These are phyloP conservation scores for Hylomyscus alleni DNA, from an alignment of 2,797 vertebrate species.

Conservation along the genomic window DNA sequence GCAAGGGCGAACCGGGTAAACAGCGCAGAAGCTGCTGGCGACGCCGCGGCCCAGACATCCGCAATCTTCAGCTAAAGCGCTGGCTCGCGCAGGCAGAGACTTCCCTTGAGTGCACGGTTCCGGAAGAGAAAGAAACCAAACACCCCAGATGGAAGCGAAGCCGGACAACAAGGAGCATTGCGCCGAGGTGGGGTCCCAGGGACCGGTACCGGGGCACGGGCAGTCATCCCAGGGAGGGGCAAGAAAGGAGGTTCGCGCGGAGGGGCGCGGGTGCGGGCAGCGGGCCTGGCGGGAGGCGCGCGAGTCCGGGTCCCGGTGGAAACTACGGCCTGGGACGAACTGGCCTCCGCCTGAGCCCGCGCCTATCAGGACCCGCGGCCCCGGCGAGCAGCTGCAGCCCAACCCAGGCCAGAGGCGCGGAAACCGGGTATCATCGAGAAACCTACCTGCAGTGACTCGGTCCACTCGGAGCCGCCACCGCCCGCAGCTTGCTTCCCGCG, in stretches of 20 bases:
- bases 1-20: not conserved
- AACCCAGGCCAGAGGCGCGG: not conserved
- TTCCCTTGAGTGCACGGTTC: not conserved
- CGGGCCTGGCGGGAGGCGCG: not conserved
- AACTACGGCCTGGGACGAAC: not conserved
- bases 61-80: not conserved
- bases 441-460: not conserved
- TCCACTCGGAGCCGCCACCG: accelerated
- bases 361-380: not conserved
- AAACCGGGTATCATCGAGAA: accelerated
- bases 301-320: not conserved
- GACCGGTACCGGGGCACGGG: not conserved
- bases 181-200: not conserved
- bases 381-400: accelerated
- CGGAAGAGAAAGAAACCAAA: not conserved
- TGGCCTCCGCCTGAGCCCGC: not conserved
- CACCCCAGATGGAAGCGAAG: not conserved
- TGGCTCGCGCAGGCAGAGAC: not conserved
- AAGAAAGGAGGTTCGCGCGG: not conserved
- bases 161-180: not conserved
- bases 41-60: not conserved
- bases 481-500: constrained; percentile 71
- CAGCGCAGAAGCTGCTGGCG: not conserved
- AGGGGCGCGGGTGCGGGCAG: not conserved
- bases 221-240: not conserved